Evolutionary conservation across 2,113 vertebrate genomes (phyloP).

Genomic region (Phyllopteryx taeniolatus): DNA sequence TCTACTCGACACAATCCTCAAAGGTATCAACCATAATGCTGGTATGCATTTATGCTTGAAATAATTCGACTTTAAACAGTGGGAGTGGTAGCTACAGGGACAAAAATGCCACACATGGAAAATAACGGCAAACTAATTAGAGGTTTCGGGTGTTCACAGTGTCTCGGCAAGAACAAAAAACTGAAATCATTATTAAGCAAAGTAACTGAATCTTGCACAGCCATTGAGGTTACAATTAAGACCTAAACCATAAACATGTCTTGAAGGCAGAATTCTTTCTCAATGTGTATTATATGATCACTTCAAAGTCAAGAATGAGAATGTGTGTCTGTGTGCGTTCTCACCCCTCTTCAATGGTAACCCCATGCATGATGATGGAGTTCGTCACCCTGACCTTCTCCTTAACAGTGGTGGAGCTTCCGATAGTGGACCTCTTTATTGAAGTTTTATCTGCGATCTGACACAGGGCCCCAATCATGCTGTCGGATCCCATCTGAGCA

Average conservation of each 20-base stretch:
- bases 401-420: conserved; percentile 79
- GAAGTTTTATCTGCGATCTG: conserved; percentile 90
- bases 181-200: conserved; percentile 24
- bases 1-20: neutral
- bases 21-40: neutral
- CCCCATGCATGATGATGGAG: conserved; percentile 95
- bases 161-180: neutral
- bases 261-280: conserved; percentile 18
- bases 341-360: conserved; percentile 94
- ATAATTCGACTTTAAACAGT: neutral
- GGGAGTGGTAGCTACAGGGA: neutral
- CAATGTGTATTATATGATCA: conserved; percentile 5
- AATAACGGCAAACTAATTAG: neutral
- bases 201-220: conserved; percentile 3
- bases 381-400: conserved; percentile 90
- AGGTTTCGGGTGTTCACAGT: neutral
- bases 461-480: conserved; percentile 84
- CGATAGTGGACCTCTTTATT: conserved; percentile 87
- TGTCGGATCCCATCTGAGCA: conserved; percentile 85
- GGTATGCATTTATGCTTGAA: neutral
- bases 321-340: conserved; percentile 41
- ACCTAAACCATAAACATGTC: conserved; percentile 34
- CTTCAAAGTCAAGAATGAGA: conserved; percentile 18
- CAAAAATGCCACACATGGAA: neutral
- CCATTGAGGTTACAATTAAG: conserved; percentile 10